These are phyloP conservation scores for Apamea sordens DNA, from an alignment of 2,888 invertebrate genomes.

Conservation along the genomic window DNA sequence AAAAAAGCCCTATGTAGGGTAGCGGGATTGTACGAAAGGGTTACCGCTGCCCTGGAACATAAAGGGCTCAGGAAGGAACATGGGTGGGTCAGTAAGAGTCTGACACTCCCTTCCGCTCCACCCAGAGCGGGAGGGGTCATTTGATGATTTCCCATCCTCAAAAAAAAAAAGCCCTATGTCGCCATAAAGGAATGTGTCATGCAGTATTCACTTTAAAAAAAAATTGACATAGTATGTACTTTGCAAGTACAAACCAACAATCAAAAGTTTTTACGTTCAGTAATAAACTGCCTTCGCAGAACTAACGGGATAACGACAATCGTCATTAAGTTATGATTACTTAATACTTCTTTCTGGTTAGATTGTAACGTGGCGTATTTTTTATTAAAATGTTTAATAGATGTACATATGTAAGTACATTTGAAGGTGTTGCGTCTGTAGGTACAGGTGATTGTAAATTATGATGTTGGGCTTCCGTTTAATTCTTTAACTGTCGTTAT, in stretches of 20 bases:
- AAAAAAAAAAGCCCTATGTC: background rate
- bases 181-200: background rate
- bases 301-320: conserved; percentile 38
- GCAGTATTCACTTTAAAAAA: background rate
- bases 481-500: background rate
- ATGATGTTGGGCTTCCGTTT: background rate
- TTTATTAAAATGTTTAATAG: conserved; percentile 26
- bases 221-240: background rate
- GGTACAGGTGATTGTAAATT: background rate
- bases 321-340: conserved; percentile 51
- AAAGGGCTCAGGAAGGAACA: no score
- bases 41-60: no score
- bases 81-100: no score
- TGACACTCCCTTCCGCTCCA: no score
- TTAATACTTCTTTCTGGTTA: conserved; percentile 32
- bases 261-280: conserved; percentile 18
- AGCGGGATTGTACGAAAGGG: no score
- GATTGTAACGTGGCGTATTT: conserved; percentile 12
- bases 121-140: no score
- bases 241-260: conserved; percentile 12
- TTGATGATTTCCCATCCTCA: no score
- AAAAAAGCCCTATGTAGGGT: no score
- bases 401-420: background rate
- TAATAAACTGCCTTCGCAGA: conserved; percentile 42
- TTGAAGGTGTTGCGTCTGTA: background rate